Evolutionary conservation across 2,113 vertebrate genomes (phyloP).

Genomic region (Acanthisitta chloris): DNA sequence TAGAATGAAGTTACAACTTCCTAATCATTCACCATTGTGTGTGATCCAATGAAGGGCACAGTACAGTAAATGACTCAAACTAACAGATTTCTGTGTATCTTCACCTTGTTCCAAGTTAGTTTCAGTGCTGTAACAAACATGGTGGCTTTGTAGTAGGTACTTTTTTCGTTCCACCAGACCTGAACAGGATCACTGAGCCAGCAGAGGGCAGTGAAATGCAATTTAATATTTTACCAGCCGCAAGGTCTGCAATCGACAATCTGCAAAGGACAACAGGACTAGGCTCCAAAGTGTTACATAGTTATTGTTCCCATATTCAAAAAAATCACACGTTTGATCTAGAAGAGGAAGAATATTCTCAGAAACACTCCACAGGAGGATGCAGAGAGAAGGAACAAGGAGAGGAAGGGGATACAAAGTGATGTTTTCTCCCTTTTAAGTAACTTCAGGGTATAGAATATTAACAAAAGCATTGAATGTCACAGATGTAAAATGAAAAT

Average conservation of each 20-base stretch:
- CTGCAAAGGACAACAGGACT: neutral
- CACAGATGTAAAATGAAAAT: neutral
- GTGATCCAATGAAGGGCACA: neutral
- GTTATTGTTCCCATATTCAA: neutral
- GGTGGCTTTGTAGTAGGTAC: neutral
- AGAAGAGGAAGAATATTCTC: neutral
- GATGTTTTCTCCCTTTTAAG: neutral
- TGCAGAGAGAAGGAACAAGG: neutral
- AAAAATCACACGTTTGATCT: neutral
- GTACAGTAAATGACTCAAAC: neutral
- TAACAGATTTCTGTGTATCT: neutral
- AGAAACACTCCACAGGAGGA: neutral
- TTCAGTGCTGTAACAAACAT: neutral
- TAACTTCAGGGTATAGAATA: neutral
- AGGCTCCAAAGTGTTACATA: neutral
- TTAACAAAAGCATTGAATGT: neutral
- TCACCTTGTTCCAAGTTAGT: neutral
- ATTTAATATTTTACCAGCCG: neutral
- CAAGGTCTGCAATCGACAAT: neutral
- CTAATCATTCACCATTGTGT: neutral
- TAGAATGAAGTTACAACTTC: neutral
- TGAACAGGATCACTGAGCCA: neutral
- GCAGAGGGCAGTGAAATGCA: neutral
- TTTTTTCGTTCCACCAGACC: neutral
- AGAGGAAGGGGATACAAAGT: neutral